phyloP scores from a whole-genome alignment of 2,797 vertebrate genomes.

The Cryptoblepharus egeriae region DNA sequence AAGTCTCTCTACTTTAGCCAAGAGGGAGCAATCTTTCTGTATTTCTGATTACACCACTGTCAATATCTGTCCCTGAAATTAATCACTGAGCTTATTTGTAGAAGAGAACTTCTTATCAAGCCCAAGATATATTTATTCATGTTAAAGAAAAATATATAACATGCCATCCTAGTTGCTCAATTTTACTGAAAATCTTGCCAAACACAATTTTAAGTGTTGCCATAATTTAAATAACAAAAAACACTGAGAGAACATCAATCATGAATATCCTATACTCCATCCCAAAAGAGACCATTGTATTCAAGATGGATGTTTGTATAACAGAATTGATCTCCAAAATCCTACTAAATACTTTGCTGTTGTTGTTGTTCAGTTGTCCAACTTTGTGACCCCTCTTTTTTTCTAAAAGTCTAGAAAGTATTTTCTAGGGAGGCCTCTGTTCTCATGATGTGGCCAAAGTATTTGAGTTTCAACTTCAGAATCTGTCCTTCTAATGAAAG shows the following conservation, averaged over 20 bases:
- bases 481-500: no score
- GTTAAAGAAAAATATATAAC: slow-evolving; percentile 6
- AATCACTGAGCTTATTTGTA: slow-evolving; percentile 9
- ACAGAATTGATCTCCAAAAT: background rate
- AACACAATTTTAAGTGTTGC: slow-evolving; percentile 6
- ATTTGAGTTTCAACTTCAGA: no score
- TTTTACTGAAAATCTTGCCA: slow-evolving; percentile 1
- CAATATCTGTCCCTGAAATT: background rate
- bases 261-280: background rate
- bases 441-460: no score
- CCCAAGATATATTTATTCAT: no score
- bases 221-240: slow-evolving; percentile 20
- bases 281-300: slow-evolving; percentile 12
- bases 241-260: slow-evolving; percentile 4
- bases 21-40: slow-evolving; percentile 1
- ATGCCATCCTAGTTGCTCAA: background rate
- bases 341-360: no score
- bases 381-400: no score
- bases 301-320: slow-evolving; percentile 3
- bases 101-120: slow-evolving; percentile 2
- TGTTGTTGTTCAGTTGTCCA: no score
- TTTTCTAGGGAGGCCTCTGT: no score
- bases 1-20: background rate
- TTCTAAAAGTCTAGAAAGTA: no score
- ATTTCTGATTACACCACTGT: slow-evolving; percentile 22